Evolutionary conservation across 2,113 vertebrate species (phyloP).

Genomic region (Rhinichthys klamathensis): DNA sequence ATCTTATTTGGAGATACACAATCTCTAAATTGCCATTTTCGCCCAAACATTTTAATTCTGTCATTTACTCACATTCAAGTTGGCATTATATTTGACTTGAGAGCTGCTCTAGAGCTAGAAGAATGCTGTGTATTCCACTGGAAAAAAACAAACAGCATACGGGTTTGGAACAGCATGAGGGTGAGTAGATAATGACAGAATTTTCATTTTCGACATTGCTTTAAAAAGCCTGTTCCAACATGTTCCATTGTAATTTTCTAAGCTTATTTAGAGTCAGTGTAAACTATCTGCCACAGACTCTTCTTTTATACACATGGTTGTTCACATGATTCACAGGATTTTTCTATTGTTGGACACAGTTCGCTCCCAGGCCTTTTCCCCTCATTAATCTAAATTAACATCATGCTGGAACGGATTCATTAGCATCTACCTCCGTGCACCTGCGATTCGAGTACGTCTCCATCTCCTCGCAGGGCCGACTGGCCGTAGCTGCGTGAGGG

Average conservation of each 20-base stretch:
- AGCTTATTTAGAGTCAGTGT: not conserved
- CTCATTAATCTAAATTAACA: constrained; percentile 63
- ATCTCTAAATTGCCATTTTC: not conserved
- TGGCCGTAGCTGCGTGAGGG: constrained; percentile 13
- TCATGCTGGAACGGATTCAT: constrained; percentile 58
- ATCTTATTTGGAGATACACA: not conserved
- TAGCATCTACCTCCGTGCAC: constrained; percentile 58
- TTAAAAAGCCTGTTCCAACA: not conserved
- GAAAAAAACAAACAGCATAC: not conserved
- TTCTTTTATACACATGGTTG: constrained; percentile 16
- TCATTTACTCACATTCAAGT: not conserved
- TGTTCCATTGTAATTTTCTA: not conserved
- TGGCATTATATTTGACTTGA: not conserved
- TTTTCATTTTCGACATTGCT: not conserved
- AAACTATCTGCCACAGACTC: constrained; percentile 18
- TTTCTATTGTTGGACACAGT: constrained; percentile 53
- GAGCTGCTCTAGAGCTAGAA: not conserved
- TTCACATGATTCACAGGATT: constrained; percentile 39
- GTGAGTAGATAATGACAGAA: not conserved
- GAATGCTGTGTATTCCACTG: not conserved
- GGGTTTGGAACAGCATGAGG: not conserved
- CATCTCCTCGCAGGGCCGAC: constrained; percentile 42
- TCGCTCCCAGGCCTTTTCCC: constrained; percentile 51
- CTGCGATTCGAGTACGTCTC: constrained; percentile 52
- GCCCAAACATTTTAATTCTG: not conserved